These are phyloP conservation scores for Nyctibius bracteatus DNA, from an alignment of 2,113 vertebrate genomes.

Conservation along the genomic window DNA sequence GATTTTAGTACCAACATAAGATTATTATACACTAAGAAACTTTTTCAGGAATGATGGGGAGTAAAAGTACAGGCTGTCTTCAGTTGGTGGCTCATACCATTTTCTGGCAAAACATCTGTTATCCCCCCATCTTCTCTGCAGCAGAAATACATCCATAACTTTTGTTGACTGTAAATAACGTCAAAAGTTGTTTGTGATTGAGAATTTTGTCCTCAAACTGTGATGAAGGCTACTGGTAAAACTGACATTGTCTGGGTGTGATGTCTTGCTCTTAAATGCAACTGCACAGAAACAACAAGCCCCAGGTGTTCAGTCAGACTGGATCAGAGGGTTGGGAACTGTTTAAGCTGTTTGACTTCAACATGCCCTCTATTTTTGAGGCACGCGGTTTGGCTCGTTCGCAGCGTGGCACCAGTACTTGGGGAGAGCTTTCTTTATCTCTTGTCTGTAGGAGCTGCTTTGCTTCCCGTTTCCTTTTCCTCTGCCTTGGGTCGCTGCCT, in stretches of 20 bases:
- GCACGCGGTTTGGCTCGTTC: not conserved
- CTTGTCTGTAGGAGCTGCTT: not conserved
- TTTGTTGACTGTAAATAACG: not conserved
- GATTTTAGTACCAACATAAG: not conserved
- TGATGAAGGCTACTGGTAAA: not conserved
- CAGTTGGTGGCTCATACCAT: rapidly evolving
- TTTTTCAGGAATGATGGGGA: not conserved
- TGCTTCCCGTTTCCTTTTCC: not conserved
- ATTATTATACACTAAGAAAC: not conserved
- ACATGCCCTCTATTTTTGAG: not conserved
- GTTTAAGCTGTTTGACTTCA: not conserved
- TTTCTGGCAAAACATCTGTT: not conserved
- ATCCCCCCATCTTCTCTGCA: not conserved
- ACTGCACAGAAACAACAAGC: not conserved
- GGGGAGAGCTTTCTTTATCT: not conserved
- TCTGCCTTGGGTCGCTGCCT: not conserved
- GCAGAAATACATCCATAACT: not conserved
- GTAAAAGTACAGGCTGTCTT: not conserved
- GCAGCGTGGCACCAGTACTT: not conserved
- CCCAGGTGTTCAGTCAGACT: not conserved
- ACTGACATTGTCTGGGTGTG: no score
- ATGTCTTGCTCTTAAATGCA: not conserved
- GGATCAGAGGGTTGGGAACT: not conserved
- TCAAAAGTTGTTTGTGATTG: not conserved
- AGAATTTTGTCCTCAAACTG: not conserved